phyloP scores from a whole-genome alignment of 2,888 invertebrate genomes.

The Ischnura elegans region DNA sequence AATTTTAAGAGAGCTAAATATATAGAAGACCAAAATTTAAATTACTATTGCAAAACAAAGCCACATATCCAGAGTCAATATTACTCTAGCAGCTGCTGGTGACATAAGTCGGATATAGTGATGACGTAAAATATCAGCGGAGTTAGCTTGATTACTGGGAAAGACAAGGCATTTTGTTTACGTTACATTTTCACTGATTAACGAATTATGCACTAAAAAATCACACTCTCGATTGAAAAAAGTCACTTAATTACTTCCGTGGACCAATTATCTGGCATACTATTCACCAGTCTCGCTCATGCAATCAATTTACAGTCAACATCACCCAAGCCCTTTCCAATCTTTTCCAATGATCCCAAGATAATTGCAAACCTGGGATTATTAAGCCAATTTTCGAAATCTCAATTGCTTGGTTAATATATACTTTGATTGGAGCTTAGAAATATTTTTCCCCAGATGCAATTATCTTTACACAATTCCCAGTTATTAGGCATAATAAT shows the following conservation, averaged over 20 bases:
- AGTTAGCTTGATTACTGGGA: too few species aligned
- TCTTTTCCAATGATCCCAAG: not conserved
- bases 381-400: not conserved
- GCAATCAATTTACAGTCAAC: not conserved
- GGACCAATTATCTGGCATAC: not conserved
- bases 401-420: not conserved
- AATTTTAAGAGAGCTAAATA: too few species aligned
- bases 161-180: too few species aligned
- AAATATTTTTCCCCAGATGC: not conserved
- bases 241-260: not conserved
- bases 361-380: not conserved
- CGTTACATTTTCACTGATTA: too few species aligned
- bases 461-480: not conserved
- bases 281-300: not conserved
- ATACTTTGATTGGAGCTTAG: not conserved
- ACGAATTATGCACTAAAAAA: too few species aligned
- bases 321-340: not conserved
- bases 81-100: too few species aligned
- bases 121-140: too few species aligned
- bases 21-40: too few species aligned
- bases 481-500: not conserved
- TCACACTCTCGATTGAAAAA: not conserved
- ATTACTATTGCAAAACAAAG: too few species aligned
- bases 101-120: too few species aligned
- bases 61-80: too few species aligned